These are phyloP conservation scores for Bucco capensis DNA, from an alignment of 2,113 vertebrate genomes.

Conservation along the genomic window DNA sequence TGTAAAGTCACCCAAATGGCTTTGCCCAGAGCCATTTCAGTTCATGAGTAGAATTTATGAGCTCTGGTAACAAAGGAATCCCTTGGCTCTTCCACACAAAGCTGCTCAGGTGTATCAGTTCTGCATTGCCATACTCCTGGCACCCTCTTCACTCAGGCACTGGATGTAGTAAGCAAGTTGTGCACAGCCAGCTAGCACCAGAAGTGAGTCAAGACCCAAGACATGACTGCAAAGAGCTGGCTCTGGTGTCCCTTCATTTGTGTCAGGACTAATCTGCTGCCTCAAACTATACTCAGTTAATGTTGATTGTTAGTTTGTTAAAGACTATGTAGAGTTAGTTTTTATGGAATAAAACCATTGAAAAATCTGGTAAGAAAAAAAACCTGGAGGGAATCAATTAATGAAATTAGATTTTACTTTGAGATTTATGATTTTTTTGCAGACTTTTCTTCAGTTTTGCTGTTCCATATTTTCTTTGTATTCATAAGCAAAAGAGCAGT, in stretches of 20 bases:
- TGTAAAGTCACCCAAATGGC: not conserved
- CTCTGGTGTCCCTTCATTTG: not conserved
- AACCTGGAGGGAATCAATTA: not conserved
- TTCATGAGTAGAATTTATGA: not conserved
- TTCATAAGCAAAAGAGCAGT: not conserved
- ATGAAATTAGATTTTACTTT: not conserved
- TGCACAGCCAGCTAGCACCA: not conserved
- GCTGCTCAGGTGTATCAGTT: not conserved
- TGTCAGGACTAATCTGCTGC: not conserved
- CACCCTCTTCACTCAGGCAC: accelerated
- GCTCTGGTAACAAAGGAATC: not conserved
- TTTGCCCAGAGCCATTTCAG: not conserved
- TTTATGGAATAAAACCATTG: not conserved
- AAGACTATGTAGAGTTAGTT: not conserved
- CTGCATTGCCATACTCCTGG: not conserved
- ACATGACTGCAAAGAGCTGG: not conserved
- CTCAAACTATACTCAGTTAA: not conserved
- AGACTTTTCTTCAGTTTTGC: not conserved
- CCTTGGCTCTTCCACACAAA: not conserved
- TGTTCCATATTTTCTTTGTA: not conserved
- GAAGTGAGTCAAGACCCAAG: not conserved
- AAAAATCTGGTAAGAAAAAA: not conserved
- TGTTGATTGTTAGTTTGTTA: not conserved
- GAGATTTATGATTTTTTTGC: not conserved
- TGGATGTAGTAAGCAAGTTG: not conserved